Percentiles rank a stretch among this genome's conserved stretches.
Conservation (phyloP, 2,888 invertebrate genomes). For the Mythimna loreyi region DNA sequence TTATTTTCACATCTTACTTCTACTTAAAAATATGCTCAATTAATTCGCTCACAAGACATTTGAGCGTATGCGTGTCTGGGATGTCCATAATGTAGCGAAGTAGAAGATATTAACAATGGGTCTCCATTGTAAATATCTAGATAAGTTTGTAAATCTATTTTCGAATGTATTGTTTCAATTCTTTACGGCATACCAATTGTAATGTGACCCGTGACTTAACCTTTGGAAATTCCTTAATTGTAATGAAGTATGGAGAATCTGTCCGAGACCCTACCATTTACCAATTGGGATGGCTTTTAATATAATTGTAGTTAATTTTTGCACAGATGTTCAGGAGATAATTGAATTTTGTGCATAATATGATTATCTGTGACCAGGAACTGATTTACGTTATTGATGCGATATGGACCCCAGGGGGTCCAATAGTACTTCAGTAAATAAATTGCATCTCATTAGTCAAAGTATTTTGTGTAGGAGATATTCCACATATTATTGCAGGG, state of each 20-base stretch:
- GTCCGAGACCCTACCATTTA: constrained; percentile 8
- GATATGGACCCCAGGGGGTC: too few relatives aligned
- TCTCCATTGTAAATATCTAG: too few relatives aligned
- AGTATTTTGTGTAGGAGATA: too few relatives aligned
- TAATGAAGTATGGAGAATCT: constrained; percentile 21
- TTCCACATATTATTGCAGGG: too few relatives aligned
- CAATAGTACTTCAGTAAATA: not conserved
- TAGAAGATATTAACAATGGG: too few relatives aligned
- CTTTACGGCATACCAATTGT: constrained; percentile 14
- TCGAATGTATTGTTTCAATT: not conserved
- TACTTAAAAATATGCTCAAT: too few relatives aligned
- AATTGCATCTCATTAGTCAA: not conserved
- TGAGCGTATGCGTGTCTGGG: not conserved
- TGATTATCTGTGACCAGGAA: not conserved
- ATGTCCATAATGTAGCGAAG: not conserved
- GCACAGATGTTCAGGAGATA: not conserved
- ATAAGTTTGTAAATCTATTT: not conserved
- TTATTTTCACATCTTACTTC: too few relatives aligned
- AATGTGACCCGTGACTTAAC: not conserved
- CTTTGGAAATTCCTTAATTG: constrained; percentile 16
- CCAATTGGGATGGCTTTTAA: constrained; percentile 19
- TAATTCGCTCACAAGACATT: not conserved
- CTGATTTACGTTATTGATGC: not conserved
- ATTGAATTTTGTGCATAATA: not conserved
- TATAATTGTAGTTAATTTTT: constrained; percentile 11